A percentile compares a stretch with the other conserved stretches of the same genome.
phyloP scores from a whole-genome alignment of 2,113 vertebrate species.

The Boleophthalmus pectinirostris region DNA sequence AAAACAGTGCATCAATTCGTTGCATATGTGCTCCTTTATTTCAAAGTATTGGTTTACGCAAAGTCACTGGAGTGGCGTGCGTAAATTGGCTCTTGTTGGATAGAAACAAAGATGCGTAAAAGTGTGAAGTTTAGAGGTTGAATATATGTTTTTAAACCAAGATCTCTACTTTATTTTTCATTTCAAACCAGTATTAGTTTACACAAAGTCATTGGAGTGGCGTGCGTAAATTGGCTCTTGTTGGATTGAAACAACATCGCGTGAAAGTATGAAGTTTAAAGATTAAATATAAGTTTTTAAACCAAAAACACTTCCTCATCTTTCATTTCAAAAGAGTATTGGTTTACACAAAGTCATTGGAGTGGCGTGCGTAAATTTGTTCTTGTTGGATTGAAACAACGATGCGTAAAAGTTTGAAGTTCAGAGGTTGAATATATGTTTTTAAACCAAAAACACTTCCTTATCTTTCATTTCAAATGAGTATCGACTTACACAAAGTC shows the following conservation, averaged over 20 bases:
- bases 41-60: background rate
- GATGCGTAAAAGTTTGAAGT: too few relatives aligned
- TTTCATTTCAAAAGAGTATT: background rate
- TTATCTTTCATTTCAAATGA: background rate
- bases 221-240: background rate
- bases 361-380: background rate
- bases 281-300: too few relatives aligned
- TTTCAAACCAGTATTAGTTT: background rate
- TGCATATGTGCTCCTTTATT: background rate
- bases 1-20: background rate
- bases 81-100: background rate
- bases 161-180: too few relatives aligned
- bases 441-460: too few relatives aligned
- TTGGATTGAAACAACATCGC: background rate
- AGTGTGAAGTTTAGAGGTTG: background rate
- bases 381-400: too few relatives aligned
- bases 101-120: background rate
- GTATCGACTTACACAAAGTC: background rate
- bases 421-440: too few relatives aligned
- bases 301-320: too few relatives aligned
- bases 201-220: background rate
- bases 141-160: too few relatives aligned
- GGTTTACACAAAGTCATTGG: background rate
- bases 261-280: background rate
- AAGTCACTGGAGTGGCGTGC: background rate